Conservation (phyloP, 1,140 invertebrate genomes). For the Pinna nobilis region DNA sequence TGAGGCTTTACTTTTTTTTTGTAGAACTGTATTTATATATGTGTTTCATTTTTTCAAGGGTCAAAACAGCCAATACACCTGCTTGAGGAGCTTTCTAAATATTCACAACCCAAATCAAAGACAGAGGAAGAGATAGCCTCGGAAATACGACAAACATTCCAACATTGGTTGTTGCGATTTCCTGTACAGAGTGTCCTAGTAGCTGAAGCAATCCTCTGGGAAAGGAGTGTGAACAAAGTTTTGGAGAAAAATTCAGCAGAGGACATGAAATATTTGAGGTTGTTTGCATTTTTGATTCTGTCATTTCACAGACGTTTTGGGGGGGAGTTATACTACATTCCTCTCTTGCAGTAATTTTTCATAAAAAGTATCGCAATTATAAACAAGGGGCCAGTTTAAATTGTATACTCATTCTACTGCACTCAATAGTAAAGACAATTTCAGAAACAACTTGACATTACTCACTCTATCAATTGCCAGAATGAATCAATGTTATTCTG, state of each 20-base stretch:
- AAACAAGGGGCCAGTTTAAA: too few species aligned
- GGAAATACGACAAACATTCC: conserved; percentile 58
- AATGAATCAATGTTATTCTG: too few species aligned
- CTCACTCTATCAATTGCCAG: too few species aligned
- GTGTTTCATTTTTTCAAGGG: too few species aligned
- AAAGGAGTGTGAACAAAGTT: conserved; percentile 50
- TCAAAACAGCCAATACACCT: conserved; percentile 62
- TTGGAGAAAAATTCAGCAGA: conserved; percentile 60
- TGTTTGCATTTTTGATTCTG: too few species aligned
- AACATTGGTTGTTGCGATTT: conserved; percentile 70
- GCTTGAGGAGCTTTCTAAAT: conserved; percentile 62
- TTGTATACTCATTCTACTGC: too few species aligned
- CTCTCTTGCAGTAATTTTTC: not conserved
- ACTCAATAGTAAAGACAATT: too few species aligned
- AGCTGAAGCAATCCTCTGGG: conserved; percentile 70
- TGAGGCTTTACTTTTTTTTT: too few species aligned
- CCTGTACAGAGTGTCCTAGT: conserved; percentile 68
- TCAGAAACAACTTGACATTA: too few species aligned
- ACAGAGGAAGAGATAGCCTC: conserved; percentile 46
- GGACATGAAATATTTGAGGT: conserved; percentile 60
- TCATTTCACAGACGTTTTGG: too few species aligned
- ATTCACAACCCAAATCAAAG: conserved; percentile 22
- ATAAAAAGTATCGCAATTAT: not conserved
- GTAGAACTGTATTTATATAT: too few species aligned
- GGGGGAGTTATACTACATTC: not conserved